Base-by-base conservation (phyloP, 1,140 invertebrate species). In the Odontomachus brunneus region DNA sequence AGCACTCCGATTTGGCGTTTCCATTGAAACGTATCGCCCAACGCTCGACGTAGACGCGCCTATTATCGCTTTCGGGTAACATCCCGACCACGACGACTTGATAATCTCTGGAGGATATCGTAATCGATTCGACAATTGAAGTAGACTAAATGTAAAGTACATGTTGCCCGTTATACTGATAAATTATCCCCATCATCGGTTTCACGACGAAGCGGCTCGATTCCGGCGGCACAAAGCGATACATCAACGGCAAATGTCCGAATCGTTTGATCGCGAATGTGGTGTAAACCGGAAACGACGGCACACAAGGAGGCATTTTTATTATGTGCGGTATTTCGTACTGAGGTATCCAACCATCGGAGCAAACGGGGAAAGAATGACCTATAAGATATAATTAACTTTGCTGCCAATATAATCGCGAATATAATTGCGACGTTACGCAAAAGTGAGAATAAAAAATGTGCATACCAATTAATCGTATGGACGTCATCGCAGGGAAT, bases 1-100 rank as follows among this genome's bases (percentile, higher is more conserved):
- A 86, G 60, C 71, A 83, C 48, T 92, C 88, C 17, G 88, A 86
- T 33, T 86, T 83, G 0, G 48, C 55, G 44, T 88, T 88, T 12
- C 89, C 90, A 62, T 93, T 92, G 11, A 92, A 87, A 49, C 84
- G 63, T 53, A 92, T 55, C 1, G 84, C 75, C 91, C 92, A 93
- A 62, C 89, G 84, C 85, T 93, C 92, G 7, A 84, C 38, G 51
- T 93, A 92, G 19, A 89, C 59, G 12, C 86, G 82, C 65, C 91
- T 83, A 0, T 80, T 65, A 2, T 85, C 57, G 0, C 19, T 9
- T 65, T 89, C 85, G 12, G 92, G 86, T 71, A 88, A 89, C 85
- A 93, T 88, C 66, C 90, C 78, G 1, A 93, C 82, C 7, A 82
- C 76, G 17, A 93, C 72, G 22, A 92, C 73, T 67, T 92, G 91